These are phyloP conservation scores for rabbit (Oryctolagus cuniculus) DNA, from an alignment of 2,113 vertebrate genomes.

Conservation along the genomic window mOryCun1.1 NC_091432.1:64119001-64119500, in stretches of 20 bases:
- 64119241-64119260: neutral
- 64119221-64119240: conserved; percentile 52
- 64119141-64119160: neutral
- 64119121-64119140: conserved; percentile 3
- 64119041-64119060: neutral
- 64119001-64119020: neutral
- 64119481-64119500: neutral
- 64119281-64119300: neutral
- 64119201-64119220: conserved; percentile 66
- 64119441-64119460: conserved; percentile 29
- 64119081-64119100: neutral
- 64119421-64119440: neutral
- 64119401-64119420: neutral
- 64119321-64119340: neutral
- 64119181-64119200: neutral
- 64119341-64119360: neutral
- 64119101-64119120: neutral
- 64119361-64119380: neutral
- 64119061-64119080: neutral
- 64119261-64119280: conserved; percentile 1
- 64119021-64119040: neutral
- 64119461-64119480: neutral
- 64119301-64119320: conserved; percentile 38
- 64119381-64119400: neutral
- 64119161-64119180: neutral